A percentile compares a stretch with the other conserved stretches of the same genome.
phyloP scores from a whole-genome alignment of 2,113 vertebrate genomes.

The Cyanocitta stelleri region DNA sequence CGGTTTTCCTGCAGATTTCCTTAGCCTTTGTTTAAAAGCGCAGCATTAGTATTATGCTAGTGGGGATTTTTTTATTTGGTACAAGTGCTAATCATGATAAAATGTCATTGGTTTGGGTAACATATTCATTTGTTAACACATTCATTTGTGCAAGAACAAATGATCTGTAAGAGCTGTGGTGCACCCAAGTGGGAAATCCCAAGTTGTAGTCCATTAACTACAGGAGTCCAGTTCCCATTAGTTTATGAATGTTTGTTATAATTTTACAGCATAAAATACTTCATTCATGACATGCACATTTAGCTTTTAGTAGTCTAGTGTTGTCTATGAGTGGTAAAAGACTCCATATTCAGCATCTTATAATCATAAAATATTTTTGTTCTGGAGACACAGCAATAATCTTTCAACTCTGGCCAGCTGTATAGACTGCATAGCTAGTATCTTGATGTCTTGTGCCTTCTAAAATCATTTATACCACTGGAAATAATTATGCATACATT shows the following conservation, averaged over 20 bases:
- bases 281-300: not conserved
- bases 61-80: not conserved
- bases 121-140: not conserved
- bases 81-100: not conserved
- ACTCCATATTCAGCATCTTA: not conserved
- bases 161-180: not conserved
- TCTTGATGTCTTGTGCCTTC: not conserved
- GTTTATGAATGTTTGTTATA: not conserved
- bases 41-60: not conserved
- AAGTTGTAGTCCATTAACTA: not conserved
- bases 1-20: not conserved
- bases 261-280: not conserved
- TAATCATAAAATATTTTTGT: not conserved
- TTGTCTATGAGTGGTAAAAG: not conserved
- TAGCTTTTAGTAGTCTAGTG: not conserved
- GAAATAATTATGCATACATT: not conserved
- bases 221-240: not conserved
- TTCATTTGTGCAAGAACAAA: not conserved
- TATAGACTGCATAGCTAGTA: not conserved
- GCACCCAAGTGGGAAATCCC: not conserved
- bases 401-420: not conserved
- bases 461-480: not conserved
- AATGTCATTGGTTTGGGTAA: not conserved
- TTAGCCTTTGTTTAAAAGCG: not conserved
- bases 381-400: not conserved